Evolutionary conservation across 2,113 vertebrate genomes (phyloP), one percentile per base, ranked within the genome.

Genomic region (Gymnogyps californianus): DNA sequence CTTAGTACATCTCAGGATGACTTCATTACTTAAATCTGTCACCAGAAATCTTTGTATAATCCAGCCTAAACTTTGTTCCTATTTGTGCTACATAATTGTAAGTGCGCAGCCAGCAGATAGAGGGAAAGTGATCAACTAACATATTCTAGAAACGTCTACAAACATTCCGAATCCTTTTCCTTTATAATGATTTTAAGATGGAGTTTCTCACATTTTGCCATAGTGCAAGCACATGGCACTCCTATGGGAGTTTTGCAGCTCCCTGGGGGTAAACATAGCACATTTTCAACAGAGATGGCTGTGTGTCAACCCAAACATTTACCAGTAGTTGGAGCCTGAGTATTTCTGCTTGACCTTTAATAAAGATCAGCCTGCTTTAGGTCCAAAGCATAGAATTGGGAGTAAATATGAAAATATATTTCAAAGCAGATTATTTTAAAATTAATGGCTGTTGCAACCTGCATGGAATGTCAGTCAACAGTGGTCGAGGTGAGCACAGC

Each of bases 381-480:
- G 55, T 46, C 28, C 62, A 61, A 62, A 90, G 51, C 59, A 18
- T 26, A 54, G 46, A 34, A 77, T 81, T 83, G 67, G 71, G 46
- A 62, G 51, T 62, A 93, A 86, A 77, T 55, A 76, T 11, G 16
- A 76, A 83, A 76, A 77, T 40, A 46, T 29, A n/a, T 89, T 95
- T 96, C 14, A 83, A 38, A 83, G 51, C 21, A 83, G 36, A 38
- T 92, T 80, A 77, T 80, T 96, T 96, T 87, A 42, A 87, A 92
- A 78, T 74, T 47, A 76, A 61, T 24, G 46, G 25, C 24, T 93
- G 31, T 34, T 92, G 85, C 54, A 74, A 86, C 31, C 81, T 88
- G 18, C 13, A 13, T 57, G 44, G 51, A 61, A 83, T n/a, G 25
- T 83, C 86, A 77, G 74, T 84, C 84, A 82, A n/a, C 19, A 67